phyloP scores from a whole-genome alignment of 2,113 vertebrate species.

The Hippolais icterina region DNA sequence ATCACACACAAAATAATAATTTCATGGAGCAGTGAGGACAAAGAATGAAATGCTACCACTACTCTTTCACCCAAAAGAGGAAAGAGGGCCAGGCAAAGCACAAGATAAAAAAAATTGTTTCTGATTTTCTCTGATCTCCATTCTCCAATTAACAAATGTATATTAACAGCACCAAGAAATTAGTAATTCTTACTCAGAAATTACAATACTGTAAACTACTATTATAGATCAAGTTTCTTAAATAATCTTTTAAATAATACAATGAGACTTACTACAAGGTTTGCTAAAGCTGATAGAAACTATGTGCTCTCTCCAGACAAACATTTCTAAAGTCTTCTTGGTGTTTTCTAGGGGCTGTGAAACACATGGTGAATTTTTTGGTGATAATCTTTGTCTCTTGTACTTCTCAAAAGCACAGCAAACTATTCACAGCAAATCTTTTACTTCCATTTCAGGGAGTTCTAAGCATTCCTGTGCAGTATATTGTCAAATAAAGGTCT shows the following conservation, averaged over 20 bases:
- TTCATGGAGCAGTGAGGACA: not conserved
- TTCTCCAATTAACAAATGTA: not conserved
- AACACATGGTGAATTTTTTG: slow-evolving; percentile 19
- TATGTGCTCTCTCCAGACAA: not conserved
- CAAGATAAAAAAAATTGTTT: not conserved
- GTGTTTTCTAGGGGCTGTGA: slow-evolving; percentile 12
- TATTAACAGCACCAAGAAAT: not conserved
- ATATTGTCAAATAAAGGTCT: not conserved
- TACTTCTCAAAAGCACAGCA: not conserved
- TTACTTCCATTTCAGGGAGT: not conserved
- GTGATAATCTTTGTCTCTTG: not conserved
- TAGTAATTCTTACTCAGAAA: not conserved
- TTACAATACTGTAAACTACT: not conserved
- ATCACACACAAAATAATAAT: not conserved
- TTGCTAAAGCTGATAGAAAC: not conserved
- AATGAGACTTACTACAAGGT: not conserved
- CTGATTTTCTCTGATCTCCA: not conserved
- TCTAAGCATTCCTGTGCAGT: not conserved
- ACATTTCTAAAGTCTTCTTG: not conserved
- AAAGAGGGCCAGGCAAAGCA: not conserved
- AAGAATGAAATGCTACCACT: not conserved
- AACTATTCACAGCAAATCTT: not conserved
- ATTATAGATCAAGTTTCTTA: not conserved
- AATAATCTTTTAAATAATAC: not conserved
- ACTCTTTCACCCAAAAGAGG: not conserved